Evolutionary conservation across 2,113 vertebrate genomes (phyloP), one percentile per base, ranked within the genome.

Genomic region (Cariama cristata): DNA sequence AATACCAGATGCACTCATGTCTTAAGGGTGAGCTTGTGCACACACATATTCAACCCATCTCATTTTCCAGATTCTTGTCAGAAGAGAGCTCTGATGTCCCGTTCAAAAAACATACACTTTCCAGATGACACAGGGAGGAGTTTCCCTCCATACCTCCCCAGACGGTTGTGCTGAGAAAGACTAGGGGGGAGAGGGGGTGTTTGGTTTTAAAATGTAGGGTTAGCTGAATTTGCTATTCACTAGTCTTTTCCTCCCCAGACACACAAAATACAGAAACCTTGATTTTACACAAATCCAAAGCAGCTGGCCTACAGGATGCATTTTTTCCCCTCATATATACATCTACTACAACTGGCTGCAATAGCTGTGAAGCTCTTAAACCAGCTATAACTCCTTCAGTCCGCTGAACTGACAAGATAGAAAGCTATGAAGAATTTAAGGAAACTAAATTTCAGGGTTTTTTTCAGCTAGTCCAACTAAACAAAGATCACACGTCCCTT

Each of bases 341-440:
- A 0, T 26, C 60, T 59, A 19, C 74, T 62, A 32, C 71, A 79
- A 53, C 45, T 3, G 38, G n/a, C 63, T 76, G 58, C 62, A 38
- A 69, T 2, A 59, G 52, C 30, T 30, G 32, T 8, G 80, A 44
- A 86, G 35, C 55, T 66, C 53, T 59, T 71, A 63, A 56, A 79
- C 56, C 47, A 71, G 19, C n/a, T 14, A 0, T 2, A 16, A 32
- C 27, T 56, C 2, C 0, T 45, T 56, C 16, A 33, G 12, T 69
- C 63, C 47, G 79, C 73, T 42, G n/a, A 84, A 58, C 21, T 35
- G 42, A 52, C 79, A 35, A 27, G 53, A 32, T 8, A 52, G 59
- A 87, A 62, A 74, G 42, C 42, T 9, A 52, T 5, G 9, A 50
- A 23, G 23, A 77, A 66, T 35, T 23, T 8, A 15, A 79, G 47